Base-by-base conservation (phyloP, 2,113 vertebrate genomes). In the Phylloscopus whistleri region DNA sequence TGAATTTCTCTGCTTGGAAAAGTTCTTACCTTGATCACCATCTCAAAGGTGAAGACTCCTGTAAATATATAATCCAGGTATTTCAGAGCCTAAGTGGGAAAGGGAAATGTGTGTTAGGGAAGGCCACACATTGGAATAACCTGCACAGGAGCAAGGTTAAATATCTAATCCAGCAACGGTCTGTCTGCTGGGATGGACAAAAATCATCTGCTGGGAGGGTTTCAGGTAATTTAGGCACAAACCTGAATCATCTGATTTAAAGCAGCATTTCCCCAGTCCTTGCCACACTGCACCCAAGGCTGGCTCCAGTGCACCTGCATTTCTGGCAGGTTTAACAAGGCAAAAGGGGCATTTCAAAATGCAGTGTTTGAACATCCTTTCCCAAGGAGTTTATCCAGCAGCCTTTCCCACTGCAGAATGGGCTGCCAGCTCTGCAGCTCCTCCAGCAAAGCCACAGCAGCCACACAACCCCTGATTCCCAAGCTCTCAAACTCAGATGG, bases 1-100 rank as follows among this genome's bases (percentile, higher is more conserved):
- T 59, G 72, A 75, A 52, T 33, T 17, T 16, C n/a, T 35, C 46
- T 15, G 35, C 87, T 49, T 22, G 48, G 62, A 39, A 22, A 75
- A 56, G 39, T 14, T 17, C 97, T 98, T 97, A 99, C 99, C 99
- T 99, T 99, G 89, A 99, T 99, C 94, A 99, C 99, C 99, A 99
- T 99, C 98, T 99, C 99, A 85, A 99, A 99, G 37, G 99, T 99
- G 95, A 99, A 99, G 93, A 99, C 99, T 2, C 99, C 99, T 3
- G 99, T 99, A 82, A 99, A 99, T 72, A 99, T 99, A 60, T 99
- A 99, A 97, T 99, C 99, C 98, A 99, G 97, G 97, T 99, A 99
- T 90, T 99, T 99, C 79, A 99, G 98, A 89, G 98, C 99, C 99
- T 99, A 35, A 78, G 90, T 8, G 46, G 89, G 68, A 84, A 77